These are phyloP conservation scores for Magallana ariakensis DNA, from an alignment of 1,140 invertebrate genomes.

Conservation along the genomic window DNA sequence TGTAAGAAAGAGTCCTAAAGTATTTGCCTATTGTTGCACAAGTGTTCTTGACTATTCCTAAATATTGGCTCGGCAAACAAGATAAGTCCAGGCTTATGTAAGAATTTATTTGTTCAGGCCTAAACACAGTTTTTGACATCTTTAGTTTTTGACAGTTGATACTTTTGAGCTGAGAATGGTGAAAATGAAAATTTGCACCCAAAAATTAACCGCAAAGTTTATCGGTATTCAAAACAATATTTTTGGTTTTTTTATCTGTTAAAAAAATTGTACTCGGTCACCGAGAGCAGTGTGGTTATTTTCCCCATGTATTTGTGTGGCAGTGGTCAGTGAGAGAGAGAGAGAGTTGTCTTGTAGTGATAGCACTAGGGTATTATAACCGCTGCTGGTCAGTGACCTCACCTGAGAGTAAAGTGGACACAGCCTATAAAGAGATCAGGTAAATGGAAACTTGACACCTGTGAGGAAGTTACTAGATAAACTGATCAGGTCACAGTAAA, in stretches of 20 bases:
- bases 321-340: background rate
- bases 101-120: conserved; percentile 27
- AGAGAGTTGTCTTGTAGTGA: background rate
- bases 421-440: background rate
- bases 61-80: conserved; percentile 28
- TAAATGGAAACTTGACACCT: background rate
- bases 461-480: background rate
- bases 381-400: no score
- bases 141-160: background rate
- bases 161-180: background rate
- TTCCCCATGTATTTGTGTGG: background rate
- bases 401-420: background rate
- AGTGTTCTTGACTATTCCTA: conserved; percentile 33
- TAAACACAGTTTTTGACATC: background rate
- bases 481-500: conserved; percentile 10
- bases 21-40: conserved; percentile 18
- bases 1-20: conserved; percentile 18
- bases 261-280: background rate
- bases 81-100: conserved; percentile 30
- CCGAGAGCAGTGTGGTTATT: background rate
- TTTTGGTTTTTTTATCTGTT: background rate
- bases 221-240: background rate
- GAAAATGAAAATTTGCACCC: background rate
- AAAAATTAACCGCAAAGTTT: background rate
- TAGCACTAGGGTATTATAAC: background rate